Base-by-base conservation (phyloP, 2,888 invertebrate genomes). In the Agrenia bidenticulata region DNA sequence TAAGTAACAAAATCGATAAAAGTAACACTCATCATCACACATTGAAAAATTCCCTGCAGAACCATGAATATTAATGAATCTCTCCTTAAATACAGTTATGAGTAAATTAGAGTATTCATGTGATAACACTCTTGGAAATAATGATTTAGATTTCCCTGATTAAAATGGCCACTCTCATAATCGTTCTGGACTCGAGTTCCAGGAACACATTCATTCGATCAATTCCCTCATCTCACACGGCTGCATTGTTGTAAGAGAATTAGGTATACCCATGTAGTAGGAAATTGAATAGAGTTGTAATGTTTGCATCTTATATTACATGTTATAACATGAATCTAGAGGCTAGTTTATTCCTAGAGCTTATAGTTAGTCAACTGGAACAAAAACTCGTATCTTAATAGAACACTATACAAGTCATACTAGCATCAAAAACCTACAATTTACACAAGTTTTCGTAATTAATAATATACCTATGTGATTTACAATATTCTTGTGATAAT, bases 191-290 rank as follows among this genome's bases (percentile, higher is more conserved):
- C 4, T 7, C 32, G 11, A 11, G 32, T 32, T 32, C n/a, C 5
- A 32, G 32, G 11, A 32, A 7, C 5, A 4, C 32, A n/a, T 27
- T 55, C 27, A n/a, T 27, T 24, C 55, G 55, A 55, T 26, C 55
- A 55, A 55, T 55, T 55, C 55, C 56, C n/a, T 57, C 19, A 57
- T 57, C 27, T 23, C 17, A 37, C n/a, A 32, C 21, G 56, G 23
- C 32, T 57, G 56, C 23, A 57, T 57, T 57, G 32, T 57, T 57
- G 56, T 57, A 41, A 57, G 37, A 37, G 27, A 13, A 4, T 15
- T 51, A 17, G n/a, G 45, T 15, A 17, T 45, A 45, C n/a, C n/a
- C n/a, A n/a, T n/a, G n/a, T n/a, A n/a, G n/a, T n/a, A n/a, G n/a
- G n/a, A n/a, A n/a, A n/a, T n/a, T n/a, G n/a, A n/a, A n/a, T n/a